Evolutionary conservation across 1,140 invertebrate species (phyloP).

Genomic region (Papilio helenus): DNA sequence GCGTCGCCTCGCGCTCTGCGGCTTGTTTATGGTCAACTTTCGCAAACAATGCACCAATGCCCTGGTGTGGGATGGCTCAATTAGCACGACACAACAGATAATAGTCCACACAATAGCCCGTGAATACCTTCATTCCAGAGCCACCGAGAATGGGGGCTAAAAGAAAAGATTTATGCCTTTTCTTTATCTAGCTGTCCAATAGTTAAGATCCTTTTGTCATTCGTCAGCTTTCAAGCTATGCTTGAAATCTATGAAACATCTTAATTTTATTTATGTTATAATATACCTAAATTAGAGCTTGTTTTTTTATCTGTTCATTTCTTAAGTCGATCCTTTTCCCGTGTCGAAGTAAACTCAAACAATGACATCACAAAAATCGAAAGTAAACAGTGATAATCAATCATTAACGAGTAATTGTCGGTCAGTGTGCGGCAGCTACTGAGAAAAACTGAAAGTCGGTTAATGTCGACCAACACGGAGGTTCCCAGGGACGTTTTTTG

Average conservation of each 20-base stretch:
- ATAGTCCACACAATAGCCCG: slow-evolving; percentile 65
- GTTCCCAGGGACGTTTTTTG: slow-evolving; percentile 66
- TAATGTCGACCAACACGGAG: slow-evolving; percentile 65
- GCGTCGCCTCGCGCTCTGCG: slow-evolving; percentile 53
- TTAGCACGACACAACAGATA: slow-evolving; percentile 72
- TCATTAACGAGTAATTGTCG: slow-evolving; percentile 69
- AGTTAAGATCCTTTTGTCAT: slow-evolving; percentile 34
- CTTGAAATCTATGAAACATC: background rate
- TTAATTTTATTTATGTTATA: background rate
- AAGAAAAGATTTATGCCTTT: slow-evolving; percentile 48
- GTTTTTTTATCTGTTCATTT: background rate
- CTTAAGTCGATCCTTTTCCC: slow-evolving; percentile 4
- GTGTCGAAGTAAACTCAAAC: slow-evolving; percentile 52
- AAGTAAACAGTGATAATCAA: slow-evolving; percentile 74
- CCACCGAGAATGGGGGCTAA: slow-evolving; percentile 44
- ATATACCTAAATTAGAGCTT: background rate
- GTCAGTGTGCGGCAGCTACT: slow-evolving; percentile 42
- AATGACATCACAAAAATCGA: slow-evolving; percentile 64
- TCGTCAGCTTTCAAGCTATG: background rate
- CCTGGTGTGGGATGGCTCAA: slow-evolving; percentile 77
- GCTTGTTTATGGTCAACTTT: slow-evolving; percentile 70
- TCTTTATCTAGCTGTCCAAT: slow-evolving; percentile 36
- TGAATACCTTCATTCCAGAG: slow-evolving; percentile 62
- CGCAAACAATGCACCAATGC: slow-evolving; percentile 71
- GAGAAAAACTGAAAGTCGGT: slow-evolving; percentile 63